Base-by-base conservation (phyloP, 2,113 vertebrate species). In the Mormyrus lacerda region DNA sequence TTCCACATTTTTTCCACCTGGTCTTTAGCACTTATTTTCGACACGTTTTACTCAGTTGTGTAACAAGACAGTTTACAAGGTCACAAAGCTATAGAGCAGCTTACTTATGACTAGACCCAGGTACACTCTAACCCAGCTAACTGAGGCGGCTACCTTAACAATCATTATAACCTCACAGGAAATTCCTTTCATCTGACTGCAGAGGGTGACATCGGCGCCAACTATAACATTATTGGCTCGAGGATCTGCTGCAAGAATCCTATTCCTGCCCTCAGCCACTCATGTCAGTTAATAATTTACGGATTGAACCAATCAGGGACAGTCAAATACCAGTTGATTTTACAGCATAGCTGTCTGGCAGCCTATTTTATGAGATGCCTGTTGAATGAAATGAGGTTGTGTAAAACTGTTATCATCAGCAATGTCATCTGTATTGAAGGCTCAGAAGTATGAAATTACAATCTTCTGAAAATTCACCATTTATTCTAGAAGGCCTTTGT, bases 181-280 rank as follows among this genome's bases (percentile, higher is more conserved):
- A 84, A 84, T 84, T 84, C 82, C 44, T 47, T 84, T 47, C 82
- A 44, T 84, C 24, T 84, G 82, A 84, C 82, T 47, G 42, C 82
- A 45, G 82, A 84, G 82, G 82, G 82, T 47, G 82, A 84, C 82
- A 84, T 84, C 82, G 47, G 82, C 24, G 10, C 44, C 82, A 45
- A 3, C 82, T 45, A 47, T 84, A 84, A 84, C 15, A 21, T 47
- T 84, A 84, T 84, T 47, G 82, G 82, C 82, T 84, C 3, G 21
- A 47, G 42, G 44, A 8, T 44, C 1, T n/a, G 7, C 42, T 47
- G 44, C 24, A 21, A 84, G 82, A 84, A 84, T 45, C 24, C 0
- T 2, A 84, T 42, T 39, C 82, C 39, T 47, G 21, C 82, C 17
- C 82, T 24, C 82, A 84, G 44, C 24, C 82, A 44, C 4, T 84